Percentiles rank a stretch among this genome's conserved stretches.
phyloP scores from a whole-genome alignment of 2,797 vertebrate genomes.

The Tragopan temminckii region DNA sequence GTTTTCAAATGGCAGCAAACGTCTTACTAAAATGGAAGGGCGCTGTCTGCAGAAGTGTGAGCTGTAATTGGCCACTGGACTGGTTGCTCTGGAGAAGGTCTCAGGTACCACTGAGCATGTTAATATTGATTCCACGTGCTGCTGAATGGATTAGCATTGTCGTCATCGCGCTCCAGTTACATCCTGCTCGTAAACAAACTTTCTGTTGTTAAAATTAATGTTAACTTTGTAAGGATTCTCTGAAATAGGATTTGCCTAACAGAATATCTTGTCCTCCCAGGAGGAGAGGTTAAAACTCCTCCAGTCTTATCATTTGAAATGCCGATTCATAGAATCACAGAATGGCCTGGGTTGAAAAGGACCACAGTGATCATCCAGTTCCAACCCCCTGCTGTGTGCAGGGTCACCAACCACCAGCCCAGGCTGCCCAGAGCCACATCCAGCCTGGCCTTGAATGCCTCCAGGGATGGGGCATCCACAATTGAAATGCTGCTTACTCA shows the following conservation, averaged over 20 bases:
- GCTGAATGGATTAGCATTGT: background rate
- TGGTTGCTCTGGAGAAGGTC: background rate
- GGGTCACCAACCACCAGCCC: no score
- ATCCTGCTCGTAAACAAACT: background rate
- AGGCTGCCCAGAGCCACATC: no score
- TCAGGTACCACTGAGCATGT: background rate
- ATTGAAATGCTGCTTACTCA: background rate
- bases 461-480: no score
- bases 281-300: background rate
- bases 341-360: no score
- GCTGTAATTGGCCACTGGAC: background rate
- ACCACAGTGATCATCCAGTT: no score
- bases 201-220: background rate
- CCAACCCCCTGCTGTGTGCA: no score
- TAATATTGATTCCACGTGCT: background rate
- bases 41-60: background rate
- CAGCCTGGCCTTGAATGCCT: no score
- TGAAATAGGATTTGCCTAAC: slow-evolving; percentile 5
- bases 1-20: background rate
- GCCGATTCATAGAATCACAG: background rate
- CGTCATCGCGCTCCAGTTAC: background rate
- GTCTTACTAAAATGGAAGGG: background rate
- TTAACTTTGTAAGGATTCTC: background rate
- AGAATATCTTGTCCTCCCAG: background rate
- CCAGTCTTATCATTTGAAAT: background rate